A percentile compares a stretch with the other conserved stretches of the same genome.
These are phyloP conservation scores for Mesorhabditis sp. DNA, from an alignment of 2,888 invertebrate species.

Conservation along the genomic window DNA sequence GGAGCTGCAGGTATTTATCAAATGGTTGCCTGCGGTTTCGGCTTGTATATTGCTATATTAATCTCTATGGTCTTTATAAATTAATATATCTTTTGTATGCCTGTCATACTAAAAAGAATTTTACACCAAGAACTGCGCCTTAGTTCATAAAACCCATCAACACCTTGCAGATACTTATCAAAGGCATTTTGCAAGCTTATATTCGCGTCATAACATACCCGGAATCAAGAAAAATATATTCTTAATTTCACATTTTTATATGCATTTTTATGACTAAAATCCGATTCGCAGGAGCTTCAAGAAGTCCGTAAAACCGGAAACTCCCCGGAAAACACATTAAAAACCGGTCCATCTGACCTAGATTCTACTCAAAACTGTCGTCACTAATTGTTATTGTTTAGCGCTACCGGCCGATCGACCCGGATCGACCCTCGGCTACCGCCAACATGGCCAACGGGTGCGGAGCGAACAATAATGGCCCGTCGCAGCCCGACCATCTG, in stretches of 20 bases:
- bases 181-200: too few relatives aligned
- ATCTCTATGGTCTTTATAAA: too few relatives aligned
- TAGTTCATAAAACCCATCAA: too few relatives aligned
- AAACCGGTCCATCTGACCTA: neutral
- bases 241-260: too few relatives aligned
- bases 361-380: too few relatives aligned
- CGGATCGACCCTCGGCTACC: constrained; percentile 38
- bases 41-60: neutral
- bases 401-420: constrained; percentile 55
- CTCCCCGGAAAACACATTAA: neutral
- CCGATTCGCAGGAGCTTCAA: neutral
- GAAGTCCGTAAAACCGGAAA: neutral
- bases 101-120: too few relatives aligned
- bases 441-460: constrained; percentile 23
- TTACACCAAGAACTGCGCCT: too few relatives aligned
- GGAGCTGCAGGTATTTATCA: constrained; percentile 5
- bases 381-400: constrained; percentile 23
- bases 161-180: too few relatives aligned
- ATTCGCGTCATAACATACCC: too few relatives aligned
- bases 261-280: too few relatives aligned
- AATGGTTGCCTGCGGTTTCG: neutral
- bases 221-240: too few relatives aligned
- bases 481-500: constrained; percentile 67
- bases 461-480: neutral
- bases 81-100: too few relatives aligned